phyloP scores from a whole-genome alignment of 2,797 vertebrate genomes.

The Xenentodon cancila region DNA sequence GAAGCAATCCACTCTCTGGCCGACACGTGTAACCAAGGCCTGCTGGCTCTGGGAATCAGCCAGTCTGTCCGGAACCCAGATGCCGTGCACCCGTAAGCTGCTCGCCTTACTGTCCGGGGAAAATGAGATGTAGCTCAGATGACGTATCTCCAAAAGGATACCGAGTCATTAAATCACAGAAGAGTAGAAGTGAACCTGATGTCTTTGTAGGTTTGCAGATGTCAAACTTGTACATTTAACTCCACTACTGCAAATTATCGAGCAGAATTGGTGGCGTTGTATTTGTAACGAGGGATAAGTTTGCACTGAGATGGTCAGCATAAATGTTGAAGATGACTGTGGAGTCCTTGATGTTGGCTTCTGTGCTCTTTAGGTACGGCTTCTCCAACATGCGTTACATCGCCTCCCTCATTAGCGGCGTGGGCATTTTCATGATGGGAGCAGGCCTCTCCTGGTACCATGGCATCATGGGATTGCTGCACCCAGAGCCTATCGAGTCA shows the following conservation, averaged over 20 bases:
- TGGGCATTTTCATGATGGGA: slow-evolving; percentile 99
- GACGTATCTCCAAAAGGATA: neutral
- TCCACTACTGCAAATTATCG: too few relatives aligned
- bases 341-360: neutral
- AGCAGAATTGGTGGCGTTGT: too few relatives aligned
- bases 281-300: too few relatives aligned
- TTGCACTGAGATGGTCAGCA: too few relatives aligned
- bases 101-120: neutral
- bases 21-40: slow-evolving; percentile 97
- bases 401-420: slow-evolving; percentile 96
- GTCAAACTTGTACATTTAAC: too few relatives aligned
- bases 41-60: slow-evolving; percentile 95
- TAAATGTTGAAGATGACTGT: too few relatives aligned
- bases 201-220: too few relatives aligned
- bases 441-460: slow-evolving; percentile 99
- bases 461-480: slow-evolving; percentile 94
- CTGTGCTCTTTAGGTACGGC: slow-evolving; percentile 85
- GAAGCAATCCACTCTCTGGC: slow-evolving; percentile 98
- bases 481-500: slow-evolving; percentile 94
- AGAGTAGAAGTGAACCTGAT: neutral
- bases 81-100: slow-evolving; percentile 92
- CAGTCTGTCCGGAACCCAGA: slow-evolving; percentile 96
- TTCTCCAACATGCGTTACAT: slow-evolving; percentile 99
- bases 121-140: too few relatives aligned
- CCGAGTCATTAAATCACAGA: neutral